A percentile compares a stretch with the other conserved stretches of the same genome.
These are phyloP conservation scores for Plumapathes pennacea DNA, from an alignment of 92 coral and sea anemone genomes.

Conservation along the genomic window DNA sequence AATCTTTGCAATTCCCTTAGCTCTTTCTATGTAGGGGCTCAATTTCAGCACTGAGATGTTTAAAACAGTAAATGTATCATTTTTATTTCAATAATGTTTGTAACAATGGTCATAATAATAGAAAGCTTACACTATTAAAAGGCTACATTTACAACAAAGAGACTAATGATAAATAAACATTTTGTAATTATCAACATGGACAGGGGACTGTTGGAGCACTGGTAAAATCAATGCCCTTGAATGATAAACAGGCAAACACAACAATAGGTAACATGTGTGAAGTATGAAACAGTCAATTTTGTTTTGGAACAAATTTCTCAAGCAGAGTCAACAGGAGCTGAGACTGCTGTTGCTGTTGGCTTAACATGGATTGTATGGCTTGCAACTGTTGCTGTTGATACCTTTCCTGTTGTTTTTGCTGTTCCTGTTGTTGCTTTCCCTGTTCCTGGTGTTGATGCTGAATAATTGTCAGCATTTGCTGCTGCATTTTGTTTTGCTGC, in stretches of 20 bases:
- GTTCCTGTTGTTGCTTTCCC: background rate
- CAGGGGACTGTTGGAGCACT: too few species aligned
- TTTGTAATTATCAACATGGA: too few species aligned
- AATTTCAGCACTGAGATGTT: too few species aligned
- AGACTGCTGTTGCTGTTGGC: conserved; percentile 7
- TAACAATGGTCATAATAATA: background rate
- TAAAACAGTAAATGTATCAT: too few species aligned
- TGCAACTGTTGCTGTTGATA: background rate
- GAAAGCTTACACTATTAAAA: background rate
- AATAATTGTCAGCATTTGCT: conserved; percentile 2
- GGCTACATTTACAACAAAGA: too few species aligned
- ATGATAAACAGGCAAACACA: background rate
- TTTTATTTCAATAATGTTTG: background rate
- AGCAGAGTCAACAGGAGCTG: conserved; percentile 12
- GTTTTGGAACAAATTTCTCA: conserved; percentile 8
- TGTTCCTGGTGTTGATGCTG: conserved; percentile 1
- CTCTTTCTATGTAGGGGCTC: too few species aligned
- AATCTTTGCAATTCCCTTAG: too few species aligned
- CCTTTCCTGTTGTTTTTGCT: conserved; percentile 3
- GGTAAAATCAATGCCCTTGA: background rate
- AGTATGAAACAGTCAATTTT: background rate
- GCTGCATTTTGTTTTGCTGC: too few species aligned
- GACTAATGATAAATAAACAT: too few species aligned
- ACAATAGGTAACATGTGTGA: background rate
- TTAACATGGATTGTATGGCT: conserved; percentile 7